Conservation (phyloP, 2,888 invertebrate genomes). For the Cheilosia vulpina region DNA sequence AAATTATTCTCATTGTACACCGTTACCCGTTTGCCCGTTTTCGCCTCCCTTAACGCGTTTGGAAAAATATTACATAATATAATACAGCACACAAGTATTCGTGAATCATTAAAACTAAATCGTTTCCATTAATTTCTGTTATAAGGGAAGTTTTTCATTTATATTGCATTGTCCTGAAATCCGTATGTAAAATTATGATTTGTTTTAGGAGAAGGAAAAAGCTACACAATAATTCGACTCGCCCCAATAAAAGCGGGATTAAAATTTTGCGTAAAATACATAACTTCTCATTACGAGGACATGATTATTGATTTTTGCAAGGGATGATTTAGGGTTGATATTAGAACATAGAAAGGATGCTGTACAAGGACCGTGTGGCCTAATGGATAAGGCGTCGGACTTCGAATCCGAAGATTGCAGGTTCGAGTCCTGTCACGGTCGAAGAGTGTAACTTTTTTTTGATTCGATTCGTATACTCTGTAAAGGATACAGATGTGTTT, state of each 20-base stretch:
- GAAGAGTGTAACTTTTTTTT: conserved; percentile 15
- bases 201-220: not conserved
- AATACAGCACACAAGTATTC: too few relatives aligned
- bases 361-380: conserved; percentile 74
- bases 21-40: too few relatives aligned
- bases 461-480: not conserved
- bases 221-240: not conserved
- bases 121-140: too few relatives aligned
- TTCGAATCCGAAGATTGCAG: conserved; percentile 76
- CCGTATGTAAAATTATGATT: too few relatives aligned
- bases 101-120: too few relatives aligned
- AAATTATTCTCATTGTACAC: too few relatives aligned
- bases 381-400: conserved; percentile 76
- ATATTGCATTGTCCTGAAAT: too few relatives aligned
- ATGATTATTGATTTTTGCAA: conserved; percentile 62
- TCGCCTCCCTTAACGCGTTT: too few relatives aligned
- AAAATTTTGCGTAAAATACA: not conserved
- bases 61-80: too few relatives aligned
- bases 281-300: not conserved
- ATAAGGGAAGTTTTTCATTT: too few relatives aligned
- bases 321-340: conserved; percentile 21
- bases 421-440: conserved; percentile 76
- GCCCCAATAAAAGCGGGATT: not conserved
- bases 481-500: too few relatives aligned
- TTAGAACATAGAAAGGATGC: conserved; percentile 44